A percentile compares a stretch with the other conserved stretches of the same genome.
phyloP scores from a whole-genome alignment of 1,140 invertebrate species.

The Diachasmimorpha longicaudata region DNA sequence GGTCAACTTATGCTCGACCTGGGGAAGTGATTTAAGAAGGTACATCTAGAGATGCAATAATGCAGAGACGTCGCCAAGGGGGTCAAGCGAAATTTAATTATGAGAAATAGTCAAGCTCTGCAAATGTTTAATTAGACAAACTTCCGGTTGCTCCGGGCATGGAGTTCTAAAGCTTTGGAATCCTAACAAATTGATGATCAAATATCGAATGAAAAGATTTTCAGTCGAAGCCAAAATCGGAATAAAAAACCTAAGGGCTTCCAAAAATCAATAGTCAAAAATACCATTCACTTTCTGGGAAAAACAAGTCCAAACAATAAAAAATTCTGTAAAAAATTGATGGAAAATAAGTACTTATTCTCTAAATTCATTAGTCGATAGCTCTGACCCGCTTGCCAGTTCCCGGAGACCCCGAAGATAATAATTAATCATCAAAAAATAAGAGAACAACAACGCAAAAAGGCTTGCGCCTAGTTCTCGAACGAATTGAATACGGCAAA shows the following conservation, averaged over 20 bases:
- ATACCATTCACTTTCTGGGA: neutral
- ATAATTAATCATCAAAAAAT: neutral
- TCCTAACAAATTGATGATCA: too few species aligned
- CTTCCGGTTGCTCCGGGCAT: neutral
- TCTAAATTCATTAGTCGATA: neutral
- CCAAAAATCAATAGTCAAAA: neutral
- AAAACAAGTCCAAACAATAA: neutral
- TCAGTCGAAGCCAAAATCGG: neutral
- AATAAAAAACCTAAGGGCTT: too few species aligned
- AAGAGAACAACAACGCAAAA: neutral
- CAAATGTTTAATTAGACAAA: neutral
- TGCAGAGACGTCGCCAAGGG: neutral
- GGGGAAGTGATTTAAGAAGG: neutral
- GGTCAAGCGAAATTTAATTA: constrained; percentile 5
- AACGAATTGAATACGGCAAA: neutral
- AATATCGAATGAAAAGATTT: too few species aligned
- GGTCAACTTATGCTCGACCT: constrained; percentile 33
- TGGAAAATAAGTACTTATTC: neutral
- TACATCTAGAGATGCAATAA: neutral
- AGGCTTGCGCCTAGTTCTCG: neutral
- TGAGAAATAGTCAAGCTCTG: neutral
- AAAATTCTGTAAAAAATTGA: neutral
- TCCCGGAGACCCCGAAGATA: neutral
- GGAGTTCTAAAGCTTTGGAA: neutral
- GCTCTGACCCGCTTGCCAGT: neutral